phyloP scores from a whole-genome alignment of 2,888 invertebrate genomes.

The Lithodes maja region DNA sequence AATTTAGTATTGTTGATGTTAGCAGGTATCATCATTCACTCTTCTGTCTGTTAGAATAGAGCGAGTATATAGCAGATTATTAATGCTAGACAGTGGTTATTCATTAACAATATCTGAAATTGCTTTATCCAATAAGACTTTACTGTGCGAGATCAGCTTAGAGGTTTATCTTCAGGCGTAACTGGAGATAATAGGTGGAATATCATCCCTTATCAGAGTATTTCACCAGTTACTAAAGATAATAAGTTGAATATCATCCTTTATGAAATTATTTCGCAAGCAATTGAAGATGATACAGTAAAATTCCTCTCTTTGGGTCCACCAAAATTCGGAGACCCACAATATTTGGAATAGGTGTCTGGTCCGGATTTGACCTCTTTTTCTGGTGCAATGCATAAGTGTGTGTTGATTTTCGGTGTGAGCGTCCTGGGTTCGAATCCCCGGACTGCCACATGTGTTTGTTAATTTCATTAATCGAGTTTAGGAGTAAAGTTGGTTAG shows the following conservation, averaged over 20 bases:
- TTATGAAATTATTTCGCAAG: background rate
- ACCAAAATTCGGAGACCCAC: no score
- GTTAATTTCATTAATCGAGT: no score
- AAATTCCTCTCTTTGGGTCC: background rate
- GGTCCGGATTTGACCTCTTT: no score
- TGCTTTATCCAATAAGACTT: background rate
- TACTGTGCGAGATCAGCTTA: slow-evolving; percentile 8
- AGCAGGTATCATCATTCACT: slow-evolving; percentile 4
- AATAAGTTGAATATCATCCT: slow-evolving; percentile 25
- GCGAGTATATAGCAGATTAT: slow-evolving; percentile 12
- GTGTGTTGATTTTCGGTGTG: no score
- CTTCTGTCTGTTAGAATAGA: slow-evolving; percentile 32
- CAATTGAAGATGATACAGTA: slow-evolving; percentile 21
- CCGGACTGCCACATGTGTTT: no score
- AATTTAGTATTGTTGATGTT: no score
- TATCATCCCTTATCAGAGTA: background rate
- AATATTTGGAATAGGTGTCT: no score
- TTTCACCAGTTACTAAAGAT: background rate
- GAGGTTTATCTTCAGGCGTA: background rate
- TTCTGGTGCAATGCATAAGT: no score
- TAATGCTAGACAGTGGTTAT: slow-evolving; percentile 32
- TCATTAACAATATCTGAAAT: slow-evolving; percentile 15
- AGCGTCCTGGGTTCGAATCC: no score
- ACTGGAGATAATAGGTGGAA: slow-evolving; percentile 26
- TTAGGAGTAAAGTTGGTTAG: no score